phyloP scores from a whole-genome alignment of 2,797 vertebrate species.

The Hoplostethus atlanticus region DNA sequence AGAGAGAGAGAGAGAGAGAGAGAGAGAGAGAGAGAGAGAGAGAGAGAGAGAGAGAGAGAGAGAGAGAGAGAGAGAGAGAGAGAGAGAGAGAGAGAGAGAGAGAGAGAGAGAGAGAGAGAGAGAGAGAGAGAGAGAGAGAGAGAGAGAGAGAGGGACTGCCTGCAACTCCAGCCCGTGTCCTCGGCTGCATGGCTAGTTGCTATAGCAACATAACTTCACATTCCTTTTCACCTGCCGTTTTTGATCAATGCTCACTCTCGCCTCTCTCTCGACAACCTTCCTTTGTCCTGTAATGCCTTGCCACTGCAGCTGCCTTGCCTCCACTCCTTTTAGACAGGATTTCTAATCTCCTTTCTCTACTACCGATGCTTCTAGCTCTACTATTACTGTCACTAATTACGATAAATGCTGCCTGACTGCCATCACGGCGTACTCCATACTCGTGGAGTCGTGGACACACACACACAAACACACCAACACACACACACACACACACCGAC shows the following conservation, averaged over 20 bases:
- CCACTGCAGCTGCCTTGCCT: conserved; percentile 55
- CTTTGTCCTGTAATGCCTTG: conserved; percentile 71
- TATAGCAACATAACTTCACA: conserved; percentile 83
- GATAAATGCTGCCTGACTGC: conserved; percentile 28
- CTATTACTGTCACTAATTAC: conserved; percentile 23
- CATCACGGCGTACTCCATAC: not conserved
- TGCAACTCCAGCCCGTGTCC: conserved; percentile 69
- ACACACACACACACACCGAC: conserved; percentile 10
- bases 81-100: conserved; percentile 17
- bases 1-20: conserved; percentile 17
- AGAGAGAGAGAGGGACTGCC: conserved; percentile 42
- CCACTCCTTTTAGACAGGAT: conserved; percentile 33
- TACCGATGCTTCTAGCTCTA: not conserved
- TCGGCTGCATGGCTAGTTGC: conserved; percentile 79
- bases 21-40: conserved; percentile 17
- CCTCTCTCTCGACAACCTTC: conserved; percentile 58
- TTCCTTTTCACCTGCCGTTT: conserved; percentile 83
- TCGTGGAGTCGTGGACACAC: not conserved
- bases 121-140: conserved; percentile 17
- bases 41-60: not conserved
- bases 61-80: conserved; percentile 17
- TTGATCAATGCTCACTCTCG: conserved; percentile 76
- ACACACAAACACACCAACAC: conserved; percentile 1
- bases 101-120: not conserved
- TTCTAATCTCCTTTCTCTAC: conserved; percentile 13